A percentile compares a stretch with the other conserved stretches of the same genome.
These are phyloP conservation scores for Thunnus maccoyii DNA, from an alignment of 2,113 vertebrate genomes.

Conservation along the genomic window DNA sequence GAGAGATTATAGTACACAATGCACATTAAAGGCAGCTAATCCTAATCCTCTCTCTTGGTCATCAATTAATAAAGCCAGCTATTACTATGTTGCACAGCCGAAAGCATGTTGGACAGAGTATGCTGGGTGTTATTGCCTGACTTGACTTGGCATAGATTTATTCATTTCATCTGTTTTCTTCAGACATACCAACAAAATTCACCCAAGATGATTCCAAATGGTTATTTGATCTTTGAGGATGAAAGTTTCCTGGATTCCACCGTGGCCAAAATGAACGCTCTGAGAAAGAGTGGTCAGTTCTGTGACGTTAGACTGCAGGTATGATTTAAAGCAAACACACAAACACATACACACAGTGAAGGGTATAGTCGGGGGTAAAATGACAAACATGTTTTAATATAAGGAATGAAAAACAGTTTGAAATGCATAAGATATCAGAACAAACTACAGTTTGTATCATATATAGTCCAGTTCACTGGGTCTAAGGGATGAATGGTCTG, in stretches of 20 bases:
- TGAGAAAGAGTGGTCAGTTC: slow-evolving; percentile 99
- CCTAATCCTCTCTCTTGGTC: slow-evolving; percentile 57
- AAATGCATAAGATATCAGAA: background rate
- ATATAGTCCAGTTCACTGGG: no score
- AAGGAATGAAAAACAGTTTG: background rate
- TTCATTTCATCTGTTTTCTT: background rate
- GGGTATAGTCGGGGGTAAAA: no score
- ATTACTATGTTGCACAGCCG: slow-evolving; percentile 17
- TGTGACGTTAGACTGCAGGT: slow-evolving; percentile 99
- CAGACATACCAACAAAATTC: slow-evolving; percentile 65
- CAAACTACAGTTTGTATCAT: no score
- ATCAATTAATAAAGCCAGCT: slow-evolving; percentile 44
- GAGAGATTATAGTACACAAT: slow-evolving; percentile 57
- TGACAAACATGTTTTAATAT: no score
- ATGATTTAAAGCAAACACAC: slow-evolving; percentile 35
- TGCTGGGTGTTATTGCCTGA: background rate
- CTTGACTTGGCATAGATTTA: background rate
- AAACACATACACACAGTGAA: background rate
- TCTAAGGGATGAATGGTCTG: background rate
- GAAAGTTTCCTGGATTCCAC: slow-evolving; percentile 98
- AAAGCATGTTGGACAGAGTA: slow-evolving; percentile 3
- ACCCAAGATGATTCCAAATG: slow-evolving; percentile 96
- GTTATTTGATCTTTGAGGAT: slow-evolving; percentile 98
- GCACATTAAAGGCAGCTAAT: slow-evolving; percentile 52
- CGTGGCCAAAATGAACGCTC: slow-evolving; percentile 98